Evolutionary conservation across 2,888 invertebrate species (phyloP).

Genomic region (Brenthis ino): DNA sequence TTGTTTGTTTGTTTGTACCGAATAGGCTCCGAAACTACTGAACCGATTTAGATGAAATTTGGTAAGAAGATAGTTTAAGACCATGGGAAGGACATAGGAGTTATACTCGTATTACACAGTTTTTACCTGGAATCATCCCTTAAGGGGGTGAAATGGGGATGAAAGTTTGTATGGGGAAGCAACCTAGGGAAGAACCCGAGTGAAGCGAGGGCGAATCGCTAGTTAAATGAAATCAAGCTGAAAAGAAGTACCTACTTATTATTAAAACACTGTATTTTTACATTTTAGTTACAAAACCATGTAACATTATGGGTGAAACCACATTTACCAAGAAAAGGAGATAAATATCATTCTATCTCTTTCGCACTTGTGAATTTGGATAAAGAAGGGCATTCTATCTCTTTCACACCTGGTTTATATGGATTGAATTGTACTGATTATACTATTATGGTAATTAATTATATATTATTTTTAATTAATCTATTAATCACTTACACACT

Average conservation of each 20-base stretch:
- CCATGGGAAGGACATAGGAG: no score
- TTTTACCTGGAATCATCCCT: no score
- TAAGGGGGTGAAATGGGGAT: no score
- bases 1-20: no score
- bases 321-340: constrained; percentile 74
- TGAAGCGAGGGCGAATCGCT: no score
- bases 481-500: no score
- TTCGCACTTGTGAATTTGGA: constrained; percentile 78
- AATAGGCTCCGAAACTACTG: no score
- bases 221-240: background rate
- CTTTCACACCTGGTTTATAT: constrained; percentile 51
- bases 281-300: constrained; percentile 48
- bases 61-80: no score
- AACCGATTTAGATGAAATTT: no score
- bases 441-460: constrained; percentile 57
- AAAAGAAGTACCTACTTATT: background rate
- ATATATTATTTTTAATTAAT: background rate
- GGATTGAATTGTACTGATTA: constrained; percentile 61
- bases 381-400: constrained; percentile 34
- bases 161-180: no score
- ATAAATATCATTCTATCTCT: constrained; percentile 72
- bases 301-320: constrained; percentile 82
- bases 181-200: no score
- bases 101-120: no score
- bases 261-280: constrained; percentile 2